Percentiles rank a stretch among this genome's conserved stretches.
Conservation (phyloP, 2,797 vertebrate genomes). For the Channa striata region DNA sequence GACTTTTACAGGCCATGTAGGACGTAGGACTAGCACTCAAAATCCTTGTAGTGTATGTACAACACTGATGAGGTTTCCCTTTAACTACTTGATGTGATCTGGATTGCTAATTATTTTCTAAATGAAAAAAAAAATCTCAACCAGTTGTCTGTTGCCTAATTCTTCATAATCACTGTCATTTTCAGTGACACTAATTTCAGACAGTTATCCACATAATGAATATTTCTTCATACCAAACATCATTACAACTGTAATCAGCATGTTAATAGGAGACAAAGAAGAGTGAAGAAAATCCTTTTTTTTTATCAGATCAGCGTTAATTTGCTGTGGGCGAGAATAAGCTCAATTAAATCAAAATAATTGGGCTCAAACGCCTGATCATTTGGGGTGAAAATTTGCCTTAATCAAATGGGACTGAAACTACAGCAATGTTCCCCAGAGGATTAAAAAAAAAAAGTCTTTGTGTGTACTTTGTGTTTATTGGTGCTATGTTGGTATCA, state of each 20-base stretch:
- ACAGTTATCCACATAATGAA: slow-evolving; percentile 59
- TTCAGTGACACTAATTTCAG: slow-evolving; percentile 45
- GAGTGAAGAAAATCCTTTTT: slow-evolving; percentile 43
- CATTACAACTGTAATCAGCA: slow-evolving; percentile 62
- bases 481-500: slow-evolving; percentile 10
- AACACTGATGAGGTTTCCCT: background rate
- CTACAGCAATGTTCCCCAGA: slow-evolving; percentile 7
- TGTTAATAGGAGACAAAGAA: slow-evolving; percentile 52
- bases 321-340: slow-evolving; percentile 56
- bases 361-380: slow-evolving; percentile 57
- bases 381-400: slow-evolving; percentile 50
- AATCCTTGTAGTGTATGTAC: background rate
- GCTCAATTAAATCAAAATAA: slow-evolving; percentile 72
- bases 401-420: slow-evolving; percentile 43
- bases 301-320: slow-evolving; percentile 54
- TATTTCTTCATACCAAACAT: slow-evolving; percentile 62
- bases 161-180: slow-evolving; percentile 49
- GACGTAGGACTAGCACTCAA: too few species aligned
- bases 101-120: background rate
- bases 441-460: background rate
- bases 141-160: slow-evolving; percentile 22
- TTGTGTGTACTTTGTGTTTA: slow-evolving; percentile 12
- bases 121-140: slow-evolving; percentile 15
- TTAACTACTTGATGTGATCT: background rate
- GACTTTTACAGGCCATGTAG: too few species aligned